Base-by-base conservation (phyloP, 2,797 vertebrate species). In the Ctenochaetus hawaiiensis region DNA sequence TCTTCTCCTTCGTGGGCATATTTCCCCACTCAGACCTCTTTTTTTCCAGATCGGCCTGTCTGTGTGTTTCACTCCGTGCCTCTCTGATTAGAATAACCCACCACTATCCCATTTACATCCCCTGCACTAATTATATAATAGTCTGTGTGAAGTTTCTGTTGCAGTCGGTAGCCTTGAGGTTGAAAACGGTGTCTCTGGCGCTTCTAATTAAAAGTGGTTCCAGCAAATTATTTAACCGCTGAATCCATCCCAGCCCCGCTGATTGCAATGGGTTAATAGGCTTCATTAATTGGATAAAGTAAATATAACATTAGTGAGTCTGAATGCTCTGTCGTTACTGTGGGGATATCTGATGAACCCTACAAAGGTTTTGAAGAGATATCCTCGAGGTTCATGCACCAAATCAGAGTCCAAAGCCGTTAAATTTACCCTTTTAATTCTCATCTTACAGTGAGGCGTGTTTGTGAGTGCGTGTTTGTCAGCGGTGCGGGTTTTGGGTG, bases 101-200 rank as follows among this genome's bases (percentile, higher is more conserved):
- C 66, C 80, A 72, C 75, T 57, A 51, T 75, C 73, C 49, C 34
- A 84, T 80, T 83, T 76, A 71, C 81, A 78, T 34, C 67, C 41
- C 22, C 59, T 45, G 39, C 51, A 53, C 86, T 86, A 84, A 90
- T 91, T 86, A 85, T 70, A 77, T 85, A 88, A 90, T 78, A 51
- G 65, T 26, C 58, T 44, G 22, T 74, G 67, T 76, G 67, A 72
- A 65, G 56, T 64, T 22, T 54, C 51, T 52, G 30, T 67, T 64
- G 66, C 83, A 49, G 81, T 62, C 63, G 63, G 30, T 30, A 48
- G 84, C 72, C 72, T 69, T 41, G n/a, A 80, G 73, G 73, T 66
- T 82, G 67, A 76, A 79, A 81, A 75, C 62, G 3, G 64, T 43
- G 66, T 79, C 66, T 80, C 61, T 44, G 4, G 64, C 64, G 44